Conservation (phyloP, 2,888 invertebrate genomes). For the Gibbula magus region DNA sequence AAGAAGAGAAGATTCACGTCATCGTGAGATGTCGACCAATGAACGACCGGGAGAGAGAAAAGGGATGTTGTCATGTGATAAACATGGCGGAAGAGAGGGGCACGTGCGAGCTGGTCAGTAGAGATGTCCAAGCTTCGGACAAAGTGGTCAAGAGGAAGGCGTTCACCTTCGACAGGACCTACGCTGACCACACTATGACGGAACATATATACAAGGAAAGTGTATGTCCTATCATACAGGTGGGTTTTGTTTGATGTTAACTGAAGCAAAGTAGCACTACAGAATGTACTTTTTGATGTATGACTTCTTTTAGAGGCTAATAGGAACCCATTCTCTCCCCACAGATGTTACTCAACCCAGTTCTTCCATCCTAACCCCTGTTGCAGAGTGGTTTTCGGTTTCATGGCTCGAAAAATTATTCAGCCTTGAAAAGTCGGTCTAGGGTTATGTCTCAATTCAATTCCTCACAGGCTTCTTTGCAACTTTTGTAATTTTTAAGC, state of each 20-base stretch:
- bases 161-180: neutral
- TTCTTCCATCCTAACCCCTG: no score
- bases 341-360: no score
- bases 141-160: neutral
- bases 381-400: no score
- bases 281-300: no score
- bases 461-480: no score
- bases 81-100: neutral
- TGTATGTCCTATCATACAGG: neutral
- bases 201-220: neutral
- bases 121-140: neutral
- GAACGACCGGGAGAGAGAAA: neutral
- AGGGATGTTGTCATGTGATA: neutral
- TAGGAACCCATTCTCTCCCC: no score
- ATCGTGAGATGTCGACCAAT: conserved; percentile 1
- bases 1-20: neutral
- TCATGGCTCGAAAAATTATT: no score
- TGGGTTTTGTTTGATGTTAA: neutral
- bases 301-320: no score
- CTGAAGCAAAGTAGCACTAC: no score
- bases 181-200: neutral
- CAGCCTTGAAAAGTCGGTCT: no score
- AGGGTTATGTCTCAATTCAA: no score
- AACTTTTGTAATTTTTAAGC: no score
- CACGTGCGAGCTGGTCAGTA: neutral